These are phyloP conservation scores for Sorex araneus DNA, from an alignment of 2,113 vertebrate species.

Conservation along the genomic window DNA sequence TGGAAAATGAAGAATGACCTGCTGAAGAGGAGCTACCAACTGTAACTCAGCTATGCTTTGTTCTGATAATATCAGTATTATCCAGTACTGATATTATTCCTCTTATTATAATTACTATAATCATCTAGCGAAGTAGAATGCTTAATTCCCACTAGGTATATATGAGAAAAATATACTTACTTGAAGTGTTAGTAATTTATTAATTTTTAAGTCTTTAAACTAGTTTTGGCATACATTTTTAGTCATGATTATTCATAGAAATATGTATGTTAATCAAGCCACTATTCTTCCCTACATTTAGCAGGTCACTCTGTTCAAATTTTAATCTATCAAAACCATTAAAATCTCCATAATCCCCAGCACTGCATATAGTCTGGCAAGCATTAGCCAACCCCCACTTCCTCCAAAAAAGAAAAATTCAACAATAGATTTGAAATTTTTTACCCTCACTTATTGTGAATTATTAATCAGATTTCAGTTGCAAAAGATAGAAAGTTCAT, in stretches of 20 bases:
- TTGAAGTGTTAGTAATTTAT: too few species aligned
- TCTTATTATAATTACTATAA: not conserved
- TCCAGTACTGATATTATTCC: not conserved
- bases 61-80: too few species aligned
- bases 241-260: slow-evolving; percentile 1
- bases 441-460: not conserved
- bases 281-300: not conserved
- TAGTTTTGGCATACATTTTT: not conserved
- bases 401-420: too few species aligned
- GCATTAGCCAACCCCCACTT: too few species aligned
- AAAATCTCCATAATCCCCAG: not conserved
- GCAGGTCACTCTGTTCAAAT: not conserved
- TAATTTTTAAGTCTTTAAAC: too few species aligned
- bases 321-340: not conserved
- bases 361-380: too few species aligned
- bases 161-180: not conserved
- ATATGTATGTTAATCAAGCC: not conserved
- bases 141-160: not conserved
- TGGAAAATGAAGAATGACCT: not conserved
- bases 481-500: not conserved
- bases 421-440: not conserved
- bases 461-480: not conserved
- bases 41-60: not conserved
- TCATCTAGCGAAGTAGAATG: not conserved
- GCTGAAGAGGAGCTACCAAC: slow-evolving; percentile 4